These are phyloP conservation scores for Didymodactylos carnosus DNA, from an alignment of 2,888 invertebrate genomes.

Conservation along the genomic window DNA sequence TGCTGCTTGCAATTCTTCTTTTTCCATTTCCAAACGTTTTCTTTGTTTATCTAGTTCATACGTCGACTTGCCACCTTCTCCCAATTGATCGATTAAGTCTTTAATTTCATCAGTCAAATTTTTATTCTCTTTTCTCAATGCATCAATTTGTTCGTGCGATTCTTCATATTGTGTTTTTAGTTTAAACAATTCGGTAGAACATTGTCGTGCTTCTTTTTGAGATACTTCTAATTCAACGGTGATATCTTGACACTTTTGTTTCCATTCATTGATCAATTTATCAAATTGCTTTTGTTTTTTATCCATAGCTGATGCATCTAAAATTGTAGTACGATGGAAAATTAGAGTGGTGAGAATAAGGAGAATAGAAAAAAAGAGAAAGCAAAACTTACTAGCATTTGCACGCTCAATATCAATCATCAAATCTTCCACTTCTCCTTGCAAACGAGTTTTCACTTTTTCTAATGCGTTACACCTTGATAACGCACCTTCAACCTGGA, in stretches of 20 bases:
- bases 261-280: constrained; percentile 99
- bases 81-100: constrained; percentile 94
- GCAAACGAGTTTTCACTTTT: no score
- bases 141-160: constrained; percentile 86
- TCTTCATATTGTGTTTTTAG: constrained; percentile 88
- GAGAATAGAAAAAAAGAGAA: no score
- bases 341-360: no score
- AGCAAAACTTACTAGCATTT: no score
- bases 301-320: constrained; percentile 65
- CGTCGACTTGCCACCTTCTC: constrained; percentile 96
- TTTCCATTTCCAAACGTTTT: constrained; percentile 93
- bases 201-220: constrained; percentile 97
- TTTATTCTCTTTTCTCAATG: constrained; percentile 96
- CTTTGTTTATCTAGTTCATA: constrained; percentile 97
- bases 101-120: constrained; percentile 81
- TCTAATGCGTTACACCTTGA: constrained; percentile 82
- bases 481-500: constrained; percentile 86
- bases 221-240: constrained; percentile 91
- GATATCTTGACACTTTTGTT: constrained; percentile 88
- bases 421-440: constrained; percentile 79
- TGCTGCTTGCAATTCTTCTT: constrained; percentile 95
- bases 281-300: constrained; percentile 99
- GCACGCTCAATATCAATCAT: constrained; percentile 91
- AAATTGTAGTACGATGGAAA: no score
- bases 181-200: constrained; percentile 96